These are phyloP conservation scores for Trinorchestia longiramus DNA, from an alignment of 1,140 invertebrate genomes.

Conservation along the genomic window DNA sequence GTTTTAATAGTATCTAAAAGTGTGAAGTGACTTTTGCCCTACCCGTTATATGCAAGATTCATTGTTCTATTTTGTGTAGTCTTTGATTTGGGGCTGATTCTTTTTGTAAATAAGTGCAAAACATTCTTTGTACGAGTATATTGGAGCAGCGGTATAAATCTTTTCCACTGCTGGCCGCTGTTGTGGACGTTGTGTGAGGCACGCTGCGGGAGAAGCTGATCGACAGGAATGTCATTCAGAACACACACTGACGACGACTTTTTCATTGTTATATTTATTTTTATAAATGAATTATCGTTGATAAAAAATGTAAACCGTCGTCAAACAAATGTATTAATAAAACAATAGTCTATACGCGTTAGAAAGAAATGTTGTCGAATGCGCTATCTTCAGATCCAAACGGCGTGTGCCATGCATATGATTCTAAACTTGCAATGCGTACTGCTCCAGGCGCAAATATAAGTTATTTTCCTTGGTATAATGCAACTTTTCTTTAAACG, in stretches of 20 bases:
- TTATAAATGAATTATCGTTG: neutral
- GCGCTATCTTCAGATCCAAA: neutral
- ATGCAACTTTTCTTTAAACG: neutral
- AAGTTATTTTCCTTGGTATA: neutral
- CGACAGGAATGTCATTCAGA: neutral
- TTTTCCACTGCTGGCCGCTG: no score
- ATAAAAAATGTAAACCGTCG: neutral
- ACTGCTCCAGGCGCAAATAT: neutral
- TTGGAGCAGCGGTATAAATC: no score
- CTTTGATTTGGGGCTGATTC: no score
- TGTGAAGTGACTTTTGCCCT: no score
- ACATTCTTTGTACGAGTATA: no score
- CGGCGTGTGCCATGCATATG: neutral
- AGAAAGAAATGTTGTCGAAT: neutral
- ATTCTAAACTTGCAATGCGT: neutral
- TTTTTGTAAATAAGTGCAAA: no score
- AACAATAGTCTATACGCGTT: neutral
- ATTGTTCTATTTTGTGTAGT: no score
- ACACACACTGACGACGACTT: neutral
- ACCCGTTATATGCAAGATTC: no score
- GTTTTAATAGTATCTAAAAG: no score
- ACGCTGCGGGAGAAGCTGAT: no score
- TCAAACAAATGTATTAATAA: neutral
- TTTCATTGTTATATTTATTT: neutral
- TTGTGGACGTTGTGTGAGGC: no score